These are phyloP conservation scores for Malacoctenus gilli DNA, from an alignment of 2,797 vertebrate genomes.

Conservation along the genomic window DNA sequence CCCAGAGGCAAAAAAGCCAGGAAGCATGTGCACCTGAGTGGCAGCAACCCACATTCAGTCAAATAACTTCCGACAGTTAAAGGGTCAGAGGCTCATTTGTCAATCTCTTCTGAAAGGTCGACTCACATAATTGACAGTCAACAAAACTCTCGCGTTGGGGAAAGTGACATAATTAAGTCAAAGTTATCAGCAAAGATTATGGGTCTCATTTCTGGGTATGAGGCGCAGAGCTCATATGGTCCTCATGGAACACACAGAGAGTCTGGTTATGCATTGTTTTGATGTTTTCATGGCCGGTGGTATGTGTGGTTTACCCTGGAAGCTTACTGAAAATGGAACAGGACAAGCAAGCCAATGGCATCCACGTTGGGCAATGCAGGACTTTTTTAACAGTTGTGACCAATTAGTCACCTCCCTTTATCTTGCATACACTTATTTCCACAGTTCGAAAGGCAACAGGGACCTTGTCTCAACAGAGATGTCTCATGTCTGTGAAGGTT, in stretches of 20 bases:
- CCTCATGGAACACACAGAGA: not conserved
- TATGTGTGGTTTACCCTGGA: not conserved
- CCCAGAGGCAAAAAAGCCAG: slow-evolving; percentile 47
- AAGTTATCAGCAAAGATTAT: slow-evolving; percentile 4
- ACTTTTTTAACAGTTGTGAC: not conserved
- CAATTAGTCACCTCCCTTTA: too few species aligned
- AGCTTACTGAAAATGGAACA: slow-evolving; percentile 3
- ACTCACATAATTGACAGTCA: slow-evolving; percentile 23
- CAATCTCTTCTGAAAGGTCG: not conserved
- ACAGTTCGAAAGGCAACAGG: too few species aligned
- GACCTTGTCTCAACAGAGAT: not conserved
- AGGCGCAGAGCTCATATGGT: not conserved
- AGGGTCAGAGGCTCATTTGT: slow-evolving; percentile 20
- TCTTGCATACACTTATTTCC: too few species aligned
- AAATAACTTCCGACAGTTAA: slow-evolving; percentile 33
- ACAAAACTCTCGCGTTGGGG: slow-evolving; percentile 1
- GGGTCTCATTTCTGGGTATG: slow-evolving; percentile 9
- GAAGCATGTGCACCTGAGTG: slow-evolving; percentile 46
- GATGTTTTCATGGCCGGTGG: slow-evolving; percentile 6
- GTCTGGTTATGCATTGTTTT: slow-evolving; percentile 3
- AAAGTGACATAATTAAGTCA: slow-evolving; percentile 12
- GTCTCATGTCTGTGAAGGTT: not conserved
- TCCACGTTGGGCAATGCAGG: not conserved
- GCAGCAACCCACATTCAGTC: slow-evolving; percentile 28
- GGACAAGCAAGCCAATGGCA: not conserved